These are phyloP conservation scores for Lithophane leautieri DNA, from an alignment of 2,888 invertebrate genomes.

Conservation along the genomic window DNA sequence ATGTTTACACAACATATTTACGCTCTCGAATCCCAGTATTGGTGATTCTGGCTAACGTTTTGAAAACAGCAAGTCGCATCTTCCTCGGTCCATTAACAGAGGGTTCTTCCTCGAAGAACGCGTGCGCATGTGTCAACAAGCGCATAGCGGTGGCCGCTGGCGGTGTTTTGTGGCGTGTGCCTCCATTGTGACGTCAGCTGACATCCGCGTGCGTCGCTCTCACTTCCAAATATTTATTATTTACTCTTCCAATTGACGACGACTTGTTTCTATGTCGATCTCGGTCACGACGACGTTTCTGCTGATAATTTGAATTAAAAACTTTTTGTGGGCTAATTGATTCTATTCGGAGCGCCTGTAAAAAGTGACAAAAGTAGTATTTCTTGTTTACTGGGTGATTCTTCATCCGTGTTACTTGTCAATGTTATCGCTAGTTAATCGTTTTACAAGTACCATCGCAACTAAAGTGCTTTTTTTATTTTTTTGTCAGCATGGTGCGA, in stretches of 20 bases:
- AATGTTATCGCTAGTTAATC: slow-evolving; percentile 65
- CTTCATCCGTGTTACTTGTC: slow-evolving; percentile 69
- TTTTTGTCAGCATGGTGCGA: slow-evolving; percentile 45
- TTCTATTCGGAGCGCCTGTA: slow-evolving; percentile 51
- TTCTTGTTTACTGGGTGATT: slow-evolving; percentile 65
- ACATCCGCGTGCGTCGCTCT: slow-evolving; percentile 76
- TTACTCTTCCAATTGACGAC: slow-evolving; percentile 75
- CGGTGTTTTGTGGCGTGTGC: slow-evolving; percentile 65
- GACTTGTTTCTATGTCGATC: slow-evolving; percentile 65
- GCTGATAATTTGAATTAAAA: slow-evolving; percentile 57
- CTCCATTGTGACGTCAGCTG: slow-evolving; percentile 74
- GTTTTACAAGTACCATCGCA: slow-evolving; percentile 51
- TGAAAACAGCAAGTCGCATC: slow-evolving; percentile 79
- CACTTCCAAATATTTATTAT: slow-evolving; percentile 82
- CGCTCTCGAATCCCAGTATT: slow-evolving; percentile 49
- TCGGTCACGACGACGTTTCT: slow-evolving; percentile 34
- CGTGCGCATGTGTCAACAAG: slow-evolving; percentile 82
- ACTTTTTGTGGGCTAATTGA: slow-evolving; percentile 52
- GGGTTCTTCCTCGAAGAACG: slow-evolving; percentile 82
- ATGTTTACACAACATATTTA: slow-evolving; percentile 53
- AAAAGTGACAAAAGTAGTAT: slow-evolving; percentile 59
- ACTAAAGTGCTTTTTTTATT: slow-evolving; percentile 40
- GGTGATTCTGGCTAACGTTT: slow-evolving; percentile 75
- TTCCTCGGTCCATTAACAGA: slow-evolving; percentile 76
- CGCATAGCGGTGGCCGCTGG: slow-evolving; percentile 50